These are phyloP conservation scores for Grammatotria lemairii DNA, from an alignment of 2,113 vertebrate genomes.

Conservation along the genomic window DNA sequence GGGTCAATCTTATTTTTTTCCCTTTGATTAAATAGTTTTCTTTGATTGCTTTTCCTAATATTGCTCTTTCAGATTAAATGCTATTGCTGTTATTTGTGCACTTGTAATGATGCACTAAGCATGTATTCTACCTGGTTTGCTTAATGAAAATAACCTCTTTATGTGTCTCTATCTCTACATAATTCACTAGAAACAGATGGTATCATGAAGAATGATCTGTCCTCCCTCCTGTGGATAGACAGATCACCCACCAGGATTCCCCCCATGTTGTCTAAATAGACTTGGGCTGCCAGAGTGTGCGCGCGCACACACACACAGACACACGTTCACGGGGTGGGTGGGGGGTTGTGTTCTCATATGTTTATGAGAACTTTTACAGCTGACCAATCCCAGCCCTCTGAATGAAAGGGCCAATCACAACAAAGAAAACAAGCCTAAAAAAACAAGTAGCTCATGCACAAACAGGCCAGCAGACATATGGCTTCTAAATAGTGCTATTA, in stretches of 20 bases:
- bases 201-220: slow-evolving; percentile 27
- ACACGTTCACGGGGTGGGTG: background rate
- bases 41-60: background rate
- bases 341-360: background rate
- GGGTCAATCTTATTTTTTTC: background rate
- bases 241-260: background rate
- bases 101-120: background rate
- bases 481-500: slow-evolving; percentile 39
- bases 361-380: background rate
- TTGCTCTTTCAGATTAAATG: background rate
- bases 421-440: background rate
- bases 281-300: background rate
- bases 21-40: background rate
- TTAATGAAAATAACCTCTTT: background rate
- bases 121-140: background rate
- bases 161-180: slow-evolving; percentile 11
- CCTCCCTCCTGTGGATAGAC: slow-evolving; percentile 28
- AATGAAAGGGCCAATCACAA: background rate
- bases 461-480: slow-evolving; percentile 43
- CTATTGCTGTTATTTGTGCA: background rate
- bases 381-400: background rate
- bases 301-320: background rate
- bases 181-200: slow-evolving; percentile 52
- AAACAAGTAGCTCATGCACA: slow-evolving; percentile 8
- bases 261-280: slow-evolving; percentile 2